Evolutionary conservation across 2,113 vertebrate species (phyloP), one percentile per base, ranked within the genome.

Genomic region (Zootoca vivipara): DNA sequence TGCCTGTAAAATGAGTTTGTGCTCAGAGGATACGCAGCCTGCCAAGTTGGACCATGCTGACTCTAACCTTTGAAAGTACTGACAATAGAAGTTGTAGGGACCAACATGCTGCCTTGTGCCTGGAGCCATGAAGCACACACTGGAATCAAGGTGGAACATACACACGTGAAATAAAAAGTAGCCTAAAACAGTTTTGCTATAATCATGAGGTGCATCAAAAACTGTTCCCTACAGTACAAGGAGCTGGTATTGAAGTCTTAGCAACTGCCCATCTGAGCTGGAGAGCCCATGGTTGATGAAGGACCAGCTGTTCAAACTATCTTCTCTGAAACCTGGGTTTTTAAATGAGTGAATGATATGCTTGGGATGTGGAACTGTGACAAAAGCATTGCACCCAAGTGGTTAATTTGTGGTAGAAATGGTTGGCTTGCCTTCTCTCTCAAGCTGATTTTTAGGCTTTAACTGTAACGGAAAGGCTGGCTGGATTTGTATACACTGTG

Each of bases 281-380:
- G 88, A 94, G 93, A 92, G 93, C 92, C 91, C 92, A 28, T 85
- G 91, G 91, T 94, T 95, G 93, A 95, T 91, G 87, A 95, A 91
- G 93, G 93, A 93, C 93, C 91, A 90, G 77, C 87, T 95, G 93
- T 93, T 93, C 94, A 90, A 56, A 86, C 89, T 89, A 95, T 90
- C 93, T 92, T 89, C 92, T 94, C 94, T 92, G 78, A 89, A 84
- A 87, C 89, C 86, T 92, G 85, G 85, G 78, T 85, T 94, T 94
- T 93, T 93, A 90, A 94, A 94, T 94, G 92, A 95, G 93, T 95
- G 93, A 94, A 94, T 94, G 89, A 88, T 58, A 75, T 89, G 52
- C 86, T 91, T 81, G 58, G 87, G 90, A 87, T 95, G 92, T 90
- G 82, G 91, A 74, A 78, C 30, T 52, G 87, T 87, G 93, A 93